Base-by-base conservation (phyloP, 2,888 invertebrate species). In the Troides oblongomaculatus region DNA sequence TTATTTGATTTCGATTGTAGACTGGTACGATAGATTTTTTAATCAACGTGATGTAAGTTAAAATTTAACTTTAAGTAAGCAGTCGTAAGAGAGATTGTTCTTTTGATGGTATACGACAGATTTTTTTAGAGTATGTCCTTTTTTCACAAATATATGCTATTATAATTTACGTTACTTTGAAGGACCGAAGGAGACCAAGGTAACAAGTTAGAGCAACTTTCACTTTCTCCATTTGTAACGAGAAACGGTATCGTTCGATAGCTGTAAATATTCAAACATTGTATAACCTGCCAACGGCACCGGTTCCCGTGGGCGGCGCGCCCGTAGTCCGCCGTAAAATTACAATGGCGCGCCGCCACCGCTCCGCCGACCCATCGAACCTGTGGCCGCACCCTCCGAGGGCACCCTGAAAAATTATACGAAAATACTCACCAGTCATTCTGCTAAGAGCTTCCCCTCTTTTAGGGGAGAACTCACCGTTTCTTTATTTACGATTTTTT, bases 351-450 rank as follows among this genome's bases (percentile, higher is more conserved):
- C 72, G 76, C 73, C 74, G 69, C 72, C 70, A 63, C 64, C 71
- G 72, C 73, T 73, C 71, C 73, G 70, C 71, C 71, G 68, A 66
- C 71, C 64, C 69, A 63, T 69, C 66, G 67, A 67, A 58, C 39
- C 70, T 63, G 66, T 66, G 70, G 72, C 74, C 63, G 68, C 69
- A 65, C 69, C 69, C 69, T 65, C 36, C 65, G 69, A 62, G 77
- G 82, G 76, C 77, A 73, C 77, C 74, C 81, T 82, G 82, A 84
- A 79, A 83, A 85, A 85, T 85, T 83, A 83, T 81, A 79, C 78
- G 75, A 77, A 78, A 79, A 82, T 81, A 81, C 78, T 80, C 79
- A 80, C 80, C 77, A 82, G 80, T 82, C 79, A 81, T 82, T 84
- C 77, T 79, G 73, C 62, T 72, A 70, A 78, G 75, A 79, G 77